Base-by-base conservation (phyloP, 2,113 vertebrate genomes). In the Melanotaenia duboulayi region DNA sequence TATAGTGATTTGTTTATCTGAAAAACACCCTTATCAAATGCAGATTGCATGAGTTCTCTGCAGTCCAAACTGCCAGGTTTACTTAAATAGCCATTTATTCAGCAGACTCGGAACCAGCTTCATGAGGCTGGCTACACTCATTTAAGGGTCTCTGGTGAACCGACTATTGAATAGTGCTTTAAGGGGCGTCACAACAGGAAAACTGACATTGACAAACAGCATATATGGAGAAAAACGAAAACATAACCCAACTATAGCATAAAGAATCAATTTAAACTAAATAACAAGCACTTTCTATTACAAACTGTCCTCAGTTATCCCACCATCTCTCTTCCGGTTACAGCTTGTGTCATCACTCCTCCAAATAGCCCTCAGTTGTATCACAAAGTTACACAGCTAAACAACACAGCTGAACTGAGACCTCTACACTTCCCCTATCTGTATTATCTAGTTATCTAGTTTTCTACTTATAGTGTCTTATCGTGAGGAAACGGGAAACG, bases 401-500 rank as follows among this genome's bases (percentile, higher is more conserved):
- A 83, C 67, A 60, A 68, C 66, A 60, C 52, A 46, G 68, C 74
- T 65, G 48, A 3, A 52, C 56, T 5, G 55, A 63, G 56, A 66
- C 69, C 32, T 74, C 70, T 56, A 62, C 59, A 59, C 76, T 78
- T 88, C 73, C 76, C 81, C 58, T 73, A 56, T 83, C 80, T 81
- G 61, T 57, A 23, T 78, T 51, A 76, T 83, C 70, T 70, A 0
- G 20, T 32, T n/a, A n/a, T n/a, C 59, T 14, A 44, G 57, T 32
- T 72, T 42, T 75, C 60, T 25, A 4, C 46, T 73, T 82, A 61
- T 68, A 20, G 51, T 12, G 16, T 24, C 82, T 88, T 84, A 86
- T 89, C 72, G 51, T 60, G 44, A 65, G 78, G 88, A 85, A 89
- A 59, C 67, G 84, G 87, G 81, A 86, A 88, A 56, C 67, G 48